phyloP scores from a whole-genome alignment of 23 tunicate genomes.

The Diplosoma virens region DNA sequence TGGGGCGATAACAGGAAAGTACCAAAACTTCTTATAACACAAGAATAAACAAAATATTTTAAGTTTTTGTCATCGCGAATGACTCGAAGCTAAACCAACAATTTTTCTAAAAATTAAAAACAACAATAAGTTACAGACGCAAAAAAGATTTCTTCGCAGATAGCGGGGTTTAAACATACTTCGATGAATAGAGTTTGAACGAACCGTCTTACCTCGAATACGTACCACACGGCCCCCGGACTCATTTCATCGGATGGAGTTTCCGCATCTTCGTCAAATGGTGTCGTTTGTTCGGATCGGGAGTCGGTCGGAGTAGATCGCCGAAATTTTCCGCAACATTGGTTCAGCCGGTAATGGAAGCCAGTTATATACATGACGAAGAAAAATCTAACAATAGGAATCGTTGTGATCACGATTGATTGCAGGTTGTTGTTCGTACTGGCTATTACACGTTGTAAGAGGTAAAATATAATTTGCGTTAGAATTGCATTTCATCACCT shows the following conservation, averaged over 20 bases:
- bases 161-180: neutral
- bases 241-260: neutral
- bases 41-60: too few species aligned
- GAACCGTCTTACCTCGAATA: conserved; percentile 35
- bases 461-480: too few species aligned
- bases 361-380: conserved; percentile 57
- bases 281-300: neutral
- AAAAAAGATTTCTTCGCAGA: neutral
- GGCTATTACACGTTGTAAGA: too few species aligned
- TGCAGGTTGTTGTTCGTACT: too few species aligned
- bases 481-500: too few species aligned
- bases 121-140: too few species aligned
- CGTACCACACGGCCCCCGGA: conserved; percentile 41
- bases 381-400: conserved; percentile 56
- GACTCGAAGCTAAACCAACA: too few species aligned
- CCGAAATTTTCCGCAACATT: neutral
- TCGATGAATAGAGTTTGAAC: neutral
- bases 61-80: too few species aligned
- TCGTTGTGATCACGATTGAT: too few species aligned
- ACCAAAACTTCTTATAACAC: too few species aligned
- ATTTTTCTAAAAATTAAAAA: too few species aligned
- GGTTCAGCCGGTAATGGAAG: conserved; percentile 12
- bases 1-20: too few species aligned
- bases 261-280: neutral
- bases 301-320: neutral